Evolutionary conservation across 1,140 invertebrate genomes (phyloP).

Genomic region (Chelonus insularis): DNA sequence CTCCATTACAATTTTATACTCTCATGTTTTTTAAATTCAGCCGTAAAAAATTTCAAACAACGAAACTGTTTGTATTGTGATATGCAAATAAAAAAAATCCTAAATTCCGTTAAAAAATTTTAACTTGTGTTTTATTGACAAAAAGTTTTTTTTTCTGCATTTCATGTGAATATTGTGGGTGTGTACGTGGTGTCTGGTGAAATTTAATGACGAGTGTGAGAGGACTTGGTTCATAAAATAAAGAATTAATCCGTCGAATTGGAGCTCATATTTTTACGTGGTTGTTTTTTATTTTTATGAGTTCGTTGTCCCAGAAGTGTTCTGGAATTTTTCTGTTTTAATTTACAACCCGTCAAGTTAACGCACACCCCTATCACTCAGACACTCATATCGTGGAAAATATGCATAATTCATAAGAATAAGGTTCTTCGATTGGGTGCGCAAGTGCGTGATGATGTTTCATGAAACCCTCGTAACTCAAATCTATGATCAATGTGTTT

Average conservation of each 20-base stretch:
- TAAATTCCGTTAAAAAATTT: too few species aligned
- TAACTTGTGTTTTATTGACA: too few species aligned
- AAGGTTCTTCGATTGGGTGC: slow-evolving; percentile 8
- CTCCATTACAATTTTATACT: too few species aligned
- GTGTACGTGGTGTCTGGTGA: background rate
- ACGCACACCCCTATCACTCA: slow-evolving; percentile 52
- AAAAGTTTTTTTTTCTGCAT: background rate
- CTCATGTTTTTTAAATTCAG: too few species aligned
- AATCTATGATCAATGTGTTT: background rate
- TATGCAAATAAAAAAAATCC: too few species aligned
- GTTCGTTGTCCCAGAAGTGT: background rate
- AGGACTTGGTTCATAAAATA: slow-evolving; percentile 34
- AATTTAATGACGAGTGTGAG: slow-evolving; percentile 9
- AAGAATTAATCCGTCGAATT: slow-evolving; percentile 35
- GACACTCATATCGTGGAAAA: slow-evolving; percentile 58
- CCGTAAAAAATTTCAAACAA: too few species aligned
- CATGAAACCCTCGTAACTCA: background rate
- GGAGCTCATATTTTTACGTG: background rate
- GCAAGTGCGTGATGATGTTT: background rate
- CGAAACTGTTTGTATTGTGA: too few species aligned
- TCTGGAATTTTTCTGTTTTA: slow-evolving; percentile 47
- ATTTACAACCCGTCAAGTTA: slow-evolving; percentile 58
- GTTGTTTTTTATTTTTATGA: background rate
- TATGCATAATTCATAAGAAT: slow-evolving; percentile 57
- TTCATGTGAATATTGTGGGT: background rate